Conservation (phyloP, 23 tunicate species). For the Trididemnum nubilum region DNA sequence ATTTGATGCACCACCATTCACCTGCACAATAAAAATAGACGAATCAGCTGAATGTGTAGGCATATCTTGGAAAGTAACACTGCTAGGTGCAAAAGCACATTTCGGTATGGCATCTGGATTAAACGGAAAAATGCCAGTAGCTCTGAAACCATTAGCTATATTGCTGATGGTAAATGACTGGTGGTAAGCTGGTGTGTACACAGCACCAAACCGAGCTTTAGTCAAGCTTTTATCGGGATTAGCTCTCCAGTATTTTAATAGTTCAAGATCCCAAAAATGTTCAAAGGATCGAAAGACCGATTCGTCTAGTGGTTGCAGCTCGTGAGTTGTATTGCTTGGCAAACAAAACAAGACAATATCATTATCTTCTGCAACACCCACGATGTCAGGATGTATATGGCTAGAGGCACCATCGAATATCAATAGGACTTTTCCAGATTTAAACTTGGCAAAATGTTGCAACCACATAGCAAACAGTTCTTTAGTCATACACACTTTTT, state of each 20-base stretch:
- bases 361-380: constrained; percentile 29
- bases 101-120: constrained; percentile 37
- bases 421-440: constrained; percentile 19
- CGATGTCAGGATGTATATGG: constrained; percentile 23
- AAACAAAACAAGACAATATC: constrained; percentile 21
- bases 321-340: constrained; percentile 41
- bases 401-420: constrained; percentile 36
- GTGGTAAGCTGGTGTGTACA: constrained; percentile 43
- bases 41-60: neutral
- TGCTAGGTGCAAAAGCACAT: constrained; percentile 46
- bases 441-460: constrained; percentile 33
- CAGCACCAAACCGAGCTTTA: constrained; percentile 34
- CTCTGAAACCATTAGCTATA: constrained; percentile 30
- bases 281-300: constrained; percentile 40
- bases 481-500: constrained; percentile 28
- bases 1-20: constrained; percentile 1
- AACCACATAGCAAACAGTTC: constrained; percentile 19
- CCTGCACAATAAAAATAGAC: neutral
- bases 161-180: constrained; percentile 33
- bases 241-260: constrained; percentile 43
- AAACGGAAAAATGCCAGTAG: constrained; percentile 43
- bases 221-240: constrained; percentile 34
- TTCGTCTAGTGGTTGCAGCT: constrained; percentile 37
- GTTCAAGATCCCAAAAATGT: constrained; percentile 44
- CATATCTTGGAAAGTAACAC: constrained; percentile 15